Evolutionary conservation across 2,797 vertebrate species (phyloP).

Genomic region (Loris lydekkerianus): DNA sequence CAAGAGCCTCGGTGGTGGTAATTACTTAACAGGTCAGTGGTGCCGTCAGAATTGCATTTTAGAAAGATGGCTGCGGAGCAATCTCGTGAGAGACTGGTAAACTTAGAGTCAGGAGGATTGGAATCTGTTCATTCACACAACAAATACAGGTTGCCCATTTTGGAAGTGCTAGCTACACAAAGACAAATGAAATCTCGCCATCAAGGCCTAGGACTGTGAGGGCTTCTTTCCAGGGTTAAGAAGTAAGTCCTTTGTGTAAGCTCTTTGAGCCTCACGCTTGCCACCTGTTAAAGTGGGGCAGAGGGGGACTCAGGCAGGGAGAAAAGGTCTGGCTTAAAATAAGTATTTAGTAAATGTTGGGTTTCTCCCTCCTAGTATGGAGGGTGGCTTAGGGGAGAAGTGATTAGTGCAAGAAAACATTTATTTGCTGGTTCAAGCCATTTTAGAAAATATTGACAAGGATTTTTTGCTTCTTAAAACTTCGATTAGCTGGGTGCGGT

Average conservation of each 20-base stretch:
- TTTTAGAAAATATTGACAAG: slow-evolving; percentile 4
- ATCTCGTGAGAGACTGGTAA: neutral
- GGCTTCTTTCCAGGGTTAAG: neutral
- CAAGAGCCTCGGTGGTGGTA: no score
- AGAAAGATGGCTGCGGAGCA: neutral
- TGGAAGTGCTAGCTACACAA: no score
- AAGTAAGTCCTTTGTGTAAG: neutral
- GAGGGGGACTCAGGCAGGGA: neutral
- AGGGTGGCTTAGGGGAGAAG: neutral
- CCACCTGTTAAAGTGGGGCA: neutral
- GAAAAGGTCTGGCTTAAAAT: neutral
- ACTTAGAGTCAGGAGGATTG: no score
- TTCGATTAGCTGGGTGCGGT: neutral
- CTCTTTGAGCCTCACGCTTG: neutral
- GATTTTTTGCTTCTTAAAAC: neutral
- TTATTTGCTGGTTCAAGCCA: neutral
- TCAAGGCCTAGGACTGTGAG: neutral
- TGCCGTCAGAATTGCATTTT: neutral
- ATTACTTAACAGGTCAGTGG: neutral
- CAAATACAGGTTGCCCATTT: neutral
- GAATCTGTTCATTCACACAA: neutral
- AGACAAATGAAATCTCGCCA: neutral
- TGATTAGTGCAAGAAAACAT: neutral
- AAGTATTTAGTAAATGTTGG: neutral
- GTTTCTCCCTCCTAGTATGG: neutral